Evolutionary conservation across 2,113 vertebrate species (phyloP).

Genomic region (Hippoglossus stenolepis): DNA sequence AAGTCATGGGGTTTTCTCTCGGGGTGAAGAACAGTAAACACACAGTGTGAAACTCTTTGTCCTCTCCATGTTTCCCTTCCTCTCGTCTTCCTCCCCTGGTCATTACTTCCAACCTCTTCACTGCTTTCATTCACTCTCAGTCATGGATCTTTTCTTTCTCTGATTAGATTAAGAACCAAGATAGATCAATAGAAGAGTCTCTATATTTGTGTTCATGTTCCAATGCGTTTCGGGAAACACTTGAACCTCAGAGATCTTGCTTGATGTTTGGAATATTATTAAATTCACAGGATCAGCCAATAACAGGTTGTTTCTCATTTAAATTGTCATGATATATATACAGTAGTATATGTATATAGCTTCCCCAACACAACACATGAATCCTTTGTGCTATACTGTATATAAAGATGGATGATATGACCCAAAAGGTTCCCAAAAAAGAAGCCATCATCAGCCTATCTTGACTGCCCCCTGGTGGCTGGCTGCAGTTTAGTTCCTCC

Average conservation of each 20-base stretch:
- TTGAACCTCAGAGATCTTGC: neutral
- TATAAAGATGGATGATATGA: too few relatives aligned
- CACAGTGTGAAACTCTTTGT: slow-evolving; percentile 6
- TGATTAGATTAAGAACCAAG: neutral
- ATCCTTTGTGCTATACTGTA: too few relatives aligned
- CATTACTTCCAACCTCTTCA: neutral
- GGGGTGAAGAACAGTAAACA: slow-evolving; percentile 36
- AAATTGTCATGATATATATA: too few relatives aligned
- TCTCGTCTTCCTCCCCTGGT: neutral
- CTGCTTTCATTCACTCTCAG: neutral
- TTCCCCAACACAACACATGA: too few relatives aligned
- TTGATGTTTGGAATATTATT: too few relatives aligned
- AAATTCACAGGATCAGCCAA: too few relatives aligned
- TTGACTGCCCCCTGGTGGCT: too few relatives aligned
- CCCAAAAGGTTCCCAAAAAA: too few relatives aligned
- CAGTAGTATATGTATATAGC: too few relatives aligned
- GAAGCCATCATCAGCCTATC: too few relatives aligned
- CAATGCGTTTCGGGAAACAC: neutral
- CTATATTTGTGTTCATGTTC: neutral
- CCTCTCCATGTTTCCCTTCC: neutral
- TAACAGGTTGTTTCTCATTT: too few relatives aligned
- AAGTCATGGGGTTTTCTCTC: slow-evolving; percentile 44
- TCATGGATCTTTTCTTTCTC: slow-evolving; percentile 7
- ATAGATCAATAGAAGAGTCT: neutral
- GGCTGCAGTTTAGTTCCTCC: too few relatives aligned